A percentile compares a stretch with the other conserved stretches of the same genome.
Evolutionary conservation across 2,888 invertebrate genomes (phyloP).

Genomic region (Portevinia maculata): DNA sequence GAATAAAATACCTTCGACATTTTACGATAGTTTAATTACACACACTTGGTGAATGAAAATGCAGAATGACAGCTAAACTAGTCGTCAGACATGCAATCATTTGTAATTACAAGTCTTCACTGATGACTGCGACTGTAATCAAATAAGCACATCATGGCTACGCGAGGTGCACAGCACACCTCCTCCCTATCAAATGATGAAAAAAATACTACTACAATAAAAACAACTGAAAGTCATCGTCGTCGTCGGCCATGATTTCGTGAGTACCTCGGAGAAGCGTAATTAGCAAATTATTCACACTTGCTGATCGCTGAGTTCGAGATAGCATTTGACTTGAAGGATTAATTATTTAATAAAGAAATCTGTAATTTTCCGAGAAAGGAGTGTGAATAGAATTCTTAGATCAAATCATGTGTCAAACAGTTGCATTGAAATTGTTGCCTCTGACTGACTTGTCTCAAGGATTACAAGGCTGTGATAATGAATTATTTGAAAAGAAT

Average conservation of each 20-base stretch:
- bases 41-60: constrained; percentile 55
- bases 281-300: constrained; percentile 67
- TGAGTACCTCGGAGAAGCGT: constrained; percentile 34
- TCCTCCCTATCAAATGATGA: constrained; percentile 8
- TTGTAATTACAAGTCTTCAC: constrained; percentile 48
- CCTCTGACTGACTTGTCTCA: no score
- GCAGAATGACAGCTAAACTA: constrained; percentile 54
- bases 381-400: no score
- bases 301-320: constrained; percentile 47
- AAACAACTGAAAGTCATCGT: constrained; percentile 3
- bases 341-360: background rate
- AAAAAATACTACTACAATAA: constrained; percentile 31
- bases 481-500: no score
- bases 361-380: no score
- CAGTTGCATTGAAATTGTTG: no score
- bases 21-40: constrained; percentile 48
- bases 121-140: constrained; percentile 37
- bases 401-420: no score
- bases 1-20: constrained; percentile 33
- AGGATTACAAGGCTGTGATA: no score
- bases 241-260: constrained; percentile 35
- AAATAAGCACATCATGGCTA: constrained; percentile 36
- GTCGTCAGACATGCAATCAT: constrained; percentile 53
- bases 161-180: constrained; percentile 12
- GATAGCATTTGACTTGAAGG: constrained; percentile 16